Evolutionary conservation across 2,113 vertebrate species (phyloP).

Genomic region (Cariama cristata): DNA sequence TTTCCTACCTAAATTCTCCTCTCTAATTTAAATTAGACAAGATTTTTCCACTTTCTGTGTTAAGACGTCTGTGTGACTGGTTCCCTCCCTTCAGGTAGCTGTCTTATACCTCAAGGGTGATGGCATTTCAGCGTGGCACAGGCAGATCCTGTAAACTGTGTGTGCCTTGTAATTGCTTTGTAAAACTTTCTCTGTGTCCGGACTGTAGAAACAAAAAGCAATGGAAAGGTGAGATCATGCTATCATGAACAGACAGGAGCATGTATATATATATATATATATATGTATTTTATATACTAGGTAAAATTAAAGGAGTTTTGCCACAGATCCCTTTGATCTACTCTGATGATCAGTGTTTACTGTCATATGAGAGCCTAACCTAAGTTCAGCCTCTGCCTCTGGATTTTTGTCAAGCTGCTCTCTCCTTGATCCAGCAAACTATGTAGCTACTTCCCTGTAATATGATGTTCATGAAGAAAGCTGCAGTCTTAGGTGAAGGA

Average conservation of each 20-base stretch:
- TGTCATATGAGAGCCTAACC: background rate
- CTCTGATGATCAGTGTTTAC: background rate
- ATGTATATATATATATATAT: too few species aligned
- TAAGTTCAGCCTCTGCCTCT: background rate
- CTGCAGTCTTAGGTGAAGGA: background rate
- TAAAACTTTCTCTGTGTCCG: background rate
- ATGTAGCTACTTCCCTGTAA: background rate
- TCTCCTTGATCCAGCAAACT: background rate
- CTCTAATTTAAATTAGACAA: background rate
- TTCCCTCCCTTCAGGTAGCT: background rate
- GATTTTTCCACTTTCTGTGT: background rate
- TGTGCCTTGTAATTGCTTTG: background rate
- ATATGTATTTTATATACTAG: too few species aligned
- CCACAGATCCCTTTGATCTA: background rate
- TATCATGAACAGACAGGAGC: background rate
- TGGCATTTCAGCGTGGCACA: background rate
- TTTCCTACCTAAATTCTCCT: background rate
- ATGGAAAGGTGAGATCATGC: background rate
- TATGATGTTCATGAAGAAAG: background rate
- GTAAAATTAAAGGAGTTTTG: background rate
- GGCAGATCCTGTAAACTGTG: background rate
- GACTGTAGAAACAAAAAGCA: background rate
- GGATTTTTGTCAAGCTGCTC: background rate
- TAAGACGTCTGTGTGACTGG: background rate
- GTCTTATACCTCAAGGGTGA: background rate